Evolutionary conservation across 2,113 vertebrate genomes (phyloP), one percentile per base, ranked within the genome.

Genomic region (Psittacula cyanocephala): DNA sequence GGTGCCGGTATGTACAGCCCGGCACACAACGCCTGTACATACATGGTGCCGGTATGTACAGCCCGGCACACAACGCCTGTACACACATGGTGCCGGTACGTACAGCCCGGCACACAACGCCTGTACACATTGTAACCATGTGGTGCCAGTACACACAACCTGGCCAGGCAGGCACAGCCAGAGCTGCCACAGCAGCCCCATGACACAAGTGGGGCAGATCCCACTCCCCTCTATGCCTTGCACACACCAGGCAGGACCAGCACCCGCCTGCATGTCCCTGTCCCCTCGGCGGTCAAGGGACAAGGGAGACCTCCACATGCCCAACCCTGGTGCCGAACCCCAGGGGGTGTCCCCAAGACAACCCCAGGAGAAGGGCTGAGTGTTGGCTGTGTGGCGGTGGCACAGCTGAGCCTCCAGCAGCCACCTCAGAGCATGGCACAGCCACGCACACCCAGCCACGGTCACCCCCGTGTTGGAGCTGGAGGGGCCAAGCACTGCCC

Each of bases 401-500:
- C 53, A 68, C 0, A 0, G 25, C 39, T 15, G 65, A 79, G 67
- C 35, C 35, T 47, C 60, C 2, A 0, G 20, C n/a, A 50, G 27
- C 39, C 11, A 0, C n/a, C 3, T 1, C 53, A n/a, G 13, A 29
- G 37, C 67, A 28, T 1, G 3, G 77, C 68, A 43, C 2, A 8
- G 28, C 72, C 68, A 29, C 0, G 6, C 27, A 14, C 14, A 31
- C 9, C 46, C 22, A 6, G 60, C 46, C 80, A 62, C 0, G 0
- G 46, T 35, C 68, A 83, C n/a, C 50, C 17, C 37, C 22, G 10
- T 0, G 1, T 2, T 28, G 43, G n/a, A 35, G 35, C 67, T 55
- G 27, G 20, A 69, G 71, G 59, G 44, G 52, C 63, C 59, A 39
- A 64, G 35, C 0, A 2, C 43, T 79, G 59, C 10, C 76, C n/a